These are phyloP conservation scores for Desmophyllum pertusum DNA, from an alignment of 92 coral and sea anemone genomes.

Conservation along the genomic window DNA sequence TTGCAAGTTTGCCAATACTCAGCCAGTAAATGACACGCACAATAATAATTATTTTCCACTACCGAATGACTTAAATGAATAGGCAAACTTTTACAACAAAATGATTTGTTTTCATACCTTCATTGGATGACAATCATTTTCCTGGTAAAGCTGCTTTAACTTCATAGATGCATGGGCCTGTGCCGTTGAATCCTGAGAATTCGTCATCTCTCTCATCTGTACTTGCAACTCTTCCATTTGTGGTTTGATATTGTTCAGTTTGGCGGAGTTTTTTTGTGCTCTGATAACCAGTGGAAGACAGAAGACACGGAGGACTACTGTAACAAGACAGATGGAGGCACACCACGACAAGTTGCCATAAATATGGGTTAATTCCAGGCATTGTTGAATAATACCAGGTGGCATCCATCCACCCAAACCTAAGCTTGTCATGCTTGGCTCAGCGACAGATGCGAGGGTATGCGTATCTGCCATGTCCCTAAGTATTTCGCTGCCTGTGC, in stretches of 20 bases:
- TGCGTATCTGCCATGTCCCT: constrained; percentile 68
- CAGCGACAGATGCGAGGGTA: constrained; percentile 61
- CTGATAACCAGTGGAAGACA: constrained; percentile 86
- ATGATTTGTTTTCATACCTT: constrained; percentile 58
- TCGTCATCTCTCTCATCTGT: constrained; percentile 81
- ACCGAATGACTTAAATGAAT: no score
- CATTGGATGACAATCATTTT: constrained; percentile 89
- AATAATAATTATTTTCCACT: no score
- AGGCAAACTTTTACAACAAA: neutral
- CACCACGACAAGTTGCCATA: constrained; percentile 81
- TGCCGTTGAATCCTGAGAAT: constrained; percentile 74
- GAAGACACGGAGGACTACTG: constrained; percentile 71
- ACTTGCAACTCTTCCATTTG: constrained; percentile 86
- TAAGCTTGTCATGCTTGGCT: constrained; percentile 77
- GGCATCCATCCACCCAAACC: constrained; percentile 92
- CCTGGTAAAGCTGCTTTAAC: constrained; percentile 80
- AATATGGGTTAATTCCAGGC: constrained; percentile 80
- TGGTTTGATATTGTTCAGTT: constrained; percentile 90
- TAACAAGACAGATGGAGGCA: constrained; percentile 81
- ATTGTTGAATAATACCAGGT: constrained; percentile 86
- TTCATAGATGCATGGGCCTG: constrained; percentile 76
- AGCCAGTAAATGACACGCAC: no score
- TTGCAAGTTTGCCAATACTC: no score
- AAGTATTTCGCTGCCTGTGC: constrained; percentile 55
- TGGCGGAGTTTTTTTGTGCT: constrained; percentile 94